These are phyloP conservation scores for Phrixothrix hirtus DNA, from an alignment of 2,888 invertebrate species.

Conservation along the genomic window DNA sequence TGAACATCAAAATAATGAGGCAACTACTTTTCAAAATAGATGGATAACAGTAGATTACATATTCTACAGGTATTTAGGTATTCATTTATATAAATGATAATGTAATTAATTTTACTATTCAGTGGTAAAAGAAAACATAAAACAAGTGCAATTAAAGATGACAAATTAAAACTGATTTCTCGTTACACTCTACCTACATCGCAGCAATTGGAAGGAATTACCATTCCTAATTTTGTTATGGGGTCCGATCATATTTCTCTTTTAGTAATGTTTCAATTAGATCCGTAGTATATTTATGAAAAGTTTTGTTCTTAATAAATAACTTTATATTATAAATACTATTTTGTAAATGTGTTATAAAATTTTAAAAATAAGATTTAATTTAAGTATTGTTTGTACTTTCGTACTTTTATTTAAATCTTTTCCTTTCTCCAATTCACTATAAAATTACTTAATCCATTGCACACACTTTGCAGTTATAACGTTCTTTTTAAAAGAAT, in stretches of 20 bases:
- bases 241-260: constrained; percentile 87
- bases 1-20: constrained; percentile 62
- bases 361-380: too few relatives aligned
- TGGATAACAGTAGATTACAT: constrained; percentile 92
- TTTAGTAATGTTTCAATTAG: constrained; percentile 70
- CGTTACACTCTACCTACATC: constrained; percentile 69
- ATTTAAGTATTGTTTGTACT: not conserved
- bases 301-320: too few relatives aligned
- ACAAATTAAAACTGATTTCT: constrained; percentile 63
- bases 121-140: constrained; percentile 38
- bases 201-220: constrained; percentile 55
- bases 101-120: constrained; percentile 29
- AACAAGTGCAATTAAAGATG: constrained; percentile 45
- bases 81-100: constrained; percentile 1
- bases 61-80: constrained; percentile 68
- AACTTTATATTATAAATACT: not conserved
- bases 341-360: not conserved
- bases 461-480: too few relatives aligned
- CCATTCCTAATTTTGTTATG: constrained; percentile 73
- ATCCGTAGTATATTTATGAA: too few relatives aligned
- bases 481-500: too few relatives aligned
- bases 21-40: constrained; percentile 74
- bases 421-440: too few relatives aligned
- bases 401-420: too few relatives aligned
- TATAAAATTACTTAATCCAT: too few relatives aligned